phyloP scores from a whole-genome alignment of 2,888 invertebrate species.

The Athetis lepigone region DNA sequence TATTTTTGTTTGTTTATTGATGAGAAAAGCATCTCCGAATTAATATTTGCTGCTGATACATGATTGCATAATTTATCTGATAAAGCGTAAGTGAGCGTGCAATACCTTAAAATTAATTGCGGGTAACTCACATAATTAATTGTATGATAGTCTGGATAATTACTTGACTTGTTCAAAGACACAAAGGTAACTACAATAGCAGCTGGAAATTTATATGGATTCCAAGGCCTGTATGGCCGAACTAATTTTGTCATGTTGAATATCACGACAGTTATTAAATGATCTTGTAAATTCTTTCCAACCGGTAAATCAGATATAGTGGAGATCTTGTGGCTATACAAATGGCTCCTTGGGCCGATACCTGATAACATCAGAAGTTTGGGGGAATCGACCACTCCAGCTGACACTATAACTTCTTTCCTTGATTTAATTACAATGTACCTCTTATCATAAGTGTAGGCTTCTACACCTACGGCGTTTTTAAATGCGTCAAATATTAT shows the following conservation, averaged over 20 bases:
- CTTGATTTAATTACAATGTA: constrained; percentile 53
- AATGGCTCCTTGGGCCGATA: constrained; percentile 71
- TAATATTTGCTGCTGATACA: constrained; percentile 57
- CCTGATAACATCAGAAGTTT: constrained; percentile 77
- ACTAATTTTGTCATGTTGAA: constrained; percentile 65
- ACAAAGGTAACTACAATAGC: constrained; percentile 48
- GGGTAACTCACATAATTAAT: constrained; percentile 32
- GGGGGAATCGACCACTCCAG: constrained; percentile 73
- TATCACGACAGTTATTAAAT: constrained; percentile 68
- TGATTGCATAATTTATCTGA: constrained; percentile 67
- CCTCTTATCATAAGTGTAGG: constrained; percentile 47
- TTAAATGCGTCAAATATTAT: constrained; percentile 49
- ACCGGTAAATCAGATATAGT: constrained; percentile 69
- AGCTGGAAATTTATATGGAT: constrained; percentile 67
- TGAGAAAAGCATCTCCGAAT: constrained; percentile 66
- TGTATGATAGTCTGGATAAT: constrained; percentile 43
- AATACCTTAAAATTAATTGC: constrained; percentile 26
- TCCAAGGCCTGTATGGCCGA: constrained; percentile 59
- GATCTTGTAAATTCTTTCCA: constrained; percentile 75
- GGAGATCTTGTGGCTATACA: constrained; percentile 65
- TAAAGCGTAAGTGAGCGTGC: constrained; percentile 33
- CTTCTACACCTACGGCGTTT: constrained; percentile 66
- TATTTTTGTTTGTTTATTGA: constrained; percentile 68
- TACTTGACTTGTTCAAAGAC: constrained; percentile 35
- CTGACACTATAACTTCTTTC: constrained; percentile 74